Conservation (phyloP, 1,140 invertebrate species). For the Panulirus ornatus region DNA sequence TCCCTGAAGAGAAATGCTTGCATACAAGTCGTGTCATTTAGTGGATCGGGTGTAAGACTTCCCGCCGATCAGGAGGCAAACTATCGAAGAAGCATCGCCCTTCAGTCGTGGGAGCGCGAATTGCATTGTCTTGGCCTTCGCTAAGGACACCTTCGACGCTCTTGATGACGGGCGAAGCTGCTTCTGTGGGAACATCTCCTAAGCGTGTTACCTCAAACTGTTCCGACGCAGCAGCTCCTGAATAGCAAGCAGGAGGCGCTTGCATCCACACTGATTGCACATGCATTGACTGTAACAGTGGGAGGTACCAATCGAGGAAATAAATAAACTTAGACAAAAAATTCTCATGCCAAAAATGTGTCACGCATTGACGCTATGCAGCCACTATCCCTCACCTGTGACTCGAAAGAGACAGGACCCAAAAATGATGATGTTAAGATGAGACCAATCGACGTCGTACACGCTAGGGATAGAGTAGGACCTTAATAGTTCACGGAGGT, state of each 20-base stretch:
- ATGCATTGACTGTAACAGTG: conserved; percentile 5
- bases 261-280: background rate
- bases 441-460: no score
- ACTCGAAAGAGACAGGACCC: no score
- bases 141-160: background rate
- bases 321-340: no score
- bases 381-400: no score
- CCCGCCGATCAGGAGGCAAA: background rate
- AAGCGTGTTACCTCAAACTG: conserved; percentile 11
- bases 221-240: background rate
- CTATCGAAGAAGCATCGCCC: background rate
- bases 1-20: background rate
- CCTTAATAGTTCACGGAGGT: no score
- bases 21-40: background rate
- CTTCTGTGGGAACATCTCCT: background rate
- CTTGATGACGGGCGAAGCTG: background rate
- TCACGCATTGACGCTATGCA: no score
- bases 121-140: background rate
- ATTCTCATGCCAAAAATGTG: no score
- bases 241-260: background rate
- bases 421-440: no score
- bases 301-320: no score
- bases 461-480: no score
- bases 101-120: background rate
- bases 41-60: background rate